These are phyloP conservation scores for Tetramorium simillimum DNA, from an alignment of 1,140 invertebrate genomes.

Conservation along the genomic window DNA sequence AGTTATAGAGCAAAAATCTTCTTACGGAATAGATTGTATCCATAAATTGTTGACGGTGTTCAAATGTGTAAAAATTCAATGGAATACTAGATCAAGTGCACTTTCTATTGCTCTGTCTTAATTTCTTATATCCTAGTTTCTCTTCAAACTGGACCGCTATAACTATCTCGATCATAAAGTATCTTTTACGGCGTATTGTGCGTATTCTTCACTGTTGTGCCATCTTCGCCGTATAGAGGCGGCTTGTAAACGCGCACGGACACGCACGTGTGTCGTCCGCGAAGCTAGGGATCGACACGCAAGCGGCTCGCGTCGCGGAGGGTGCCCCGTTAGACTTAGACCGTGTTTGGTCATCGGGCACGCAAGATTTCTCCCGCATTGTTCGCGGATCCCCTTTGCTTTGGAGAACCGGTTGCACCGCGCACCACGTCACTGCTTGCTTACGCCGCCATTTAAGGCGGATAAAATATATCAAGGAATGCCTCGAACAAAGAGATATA, in stretches of 20 bases:
- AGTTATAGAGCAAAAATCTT: no score
- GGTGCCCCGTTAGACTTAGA: slow-evolving; percentile 38
- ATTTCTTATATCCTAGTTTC: not conserved
- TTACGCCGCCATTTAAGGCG: slow-evolving; percentile 67
- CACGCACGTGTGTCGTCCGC: slow-evolving; percentile 50
- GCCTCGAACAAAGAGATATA: slow-evolving; percentile 58
- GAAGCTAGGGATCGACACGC: slow-evolving; percentile 14
- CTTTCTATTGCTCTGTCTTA: not conserved
- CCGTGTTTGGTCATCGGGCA: slow-evolving; percentile 64
- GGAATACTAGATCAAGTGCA: not conserved
- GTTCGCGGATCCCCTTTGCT: slow-evolving; percentile 62
- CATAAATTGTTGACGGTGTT: not conserved
- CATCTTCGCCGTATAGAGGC: slow-evolving; percentile 34
- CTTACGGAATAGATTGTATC: no score
- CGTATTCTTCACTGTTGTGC: not conserved
- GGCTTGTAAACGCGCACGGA: slow-evolving; percentile 11
- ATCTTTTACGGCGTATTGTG: slow-evolving; percentile 23
- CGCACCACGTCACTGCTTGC: slow-evolving; percentile 57
- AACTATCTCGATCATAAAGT: slow-evolving; percentile 1
- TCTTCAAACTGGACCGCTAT: not conserved
- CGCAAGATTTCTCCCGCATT: slow-evolving; percentile 67
- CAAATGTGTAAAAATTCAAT: not conserved
- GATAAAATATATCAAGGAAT: slow-evolving; percentile 69
- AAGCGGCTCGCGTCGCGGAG: not conserved
- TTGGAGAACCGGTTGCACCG: slow-evolving; percentile 67